Evolutionary conservation across 2,797 vertebrate genomes (phyloP).

Genomic region (Lacerta agilis): DNA sequence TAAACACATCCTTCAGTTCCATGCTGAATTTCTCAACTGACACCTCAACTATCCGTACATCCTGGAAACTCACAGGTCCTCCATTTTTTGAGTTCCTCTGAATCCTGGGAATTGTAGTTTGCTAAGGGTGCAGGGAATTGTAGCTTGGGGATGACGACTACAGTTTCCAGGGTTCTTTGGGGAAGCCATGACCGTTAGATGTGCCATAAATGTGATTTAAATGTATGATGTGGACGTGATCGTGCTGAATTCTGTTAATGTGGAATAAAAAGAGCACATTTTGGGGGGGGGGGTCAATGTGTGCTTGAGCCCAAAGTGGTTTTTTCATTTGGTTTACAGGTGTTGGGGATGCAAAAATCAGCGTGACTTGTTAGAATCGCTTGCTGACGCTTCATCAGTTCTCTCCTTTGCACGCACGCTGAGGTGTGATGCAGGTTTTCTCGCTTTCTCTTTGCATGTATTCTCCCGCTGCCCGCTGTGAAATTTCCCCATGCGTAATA

Average conservation of each 20-base stretch:
- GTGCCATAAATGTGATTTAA: not conserved
- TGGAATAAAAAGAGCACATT: not conserved
- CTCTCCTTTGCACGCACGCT: not conserved
- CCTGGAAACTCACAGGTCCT: not conserved
- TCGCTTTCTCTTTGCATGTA: not conserved
- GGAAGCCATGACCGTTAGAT: too few species aligned
- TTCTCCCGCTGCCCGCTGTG: too few species aligned
- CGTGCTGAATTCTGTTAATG: not conserved
- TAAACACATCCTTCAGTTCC: not conserved
- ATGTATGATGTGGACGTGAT: not conserved
- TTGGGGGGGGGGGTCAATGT: not conserved
- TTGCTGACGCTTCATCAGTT: too few species aligned
- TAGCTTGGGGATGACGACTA: too few species aligned
- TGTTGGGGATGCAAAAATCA: not conserved
- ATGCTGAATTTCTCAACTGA: not conserved
- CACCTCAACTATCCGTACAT: not conserved
- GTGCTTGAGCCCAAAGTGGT: not conserved
- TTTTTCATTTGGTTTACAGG: not conserved
- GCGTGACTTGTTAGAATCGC: not conserved
- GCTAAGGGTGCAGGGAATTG: too few species aligned
- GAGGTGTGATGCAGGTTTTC: not conserved
- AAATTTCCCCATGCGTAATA: not conserved
- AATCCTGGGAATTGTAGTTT: too few species aligned
- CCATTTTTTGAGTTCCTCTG: not conserved
- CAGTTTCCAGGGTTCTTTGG: too few species aligned